A percentile compares a stretch with the other conserved stretches of the same genome.
Conservation (phyloP, 2,113 vertebrate genomes). For the Odobenus rosmarus region DNA sequence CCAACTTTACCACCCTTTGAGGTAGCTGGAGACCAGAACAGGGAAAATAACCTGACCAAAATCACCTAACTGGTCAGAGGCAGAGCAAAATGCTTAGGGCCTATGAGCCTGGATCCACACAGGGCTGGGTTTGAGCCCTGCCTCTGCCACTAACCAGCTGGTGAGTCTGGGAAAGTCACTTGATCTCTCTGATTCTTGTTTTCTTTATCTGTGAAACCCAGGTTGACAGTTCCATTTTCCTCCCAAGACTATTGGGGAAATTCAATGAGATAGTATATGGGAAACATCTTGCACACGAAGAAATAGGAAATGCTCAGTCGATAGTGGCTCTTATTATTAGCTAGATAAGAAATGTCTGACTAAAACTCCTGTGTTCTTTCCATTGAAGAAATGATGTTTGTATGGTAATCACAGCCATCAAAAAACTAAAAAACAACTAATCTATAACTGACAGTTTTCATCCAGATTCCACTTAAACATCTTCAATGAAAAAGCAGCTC, state of each 20-base stretch:
- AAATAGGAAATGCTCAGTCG: not conserved
- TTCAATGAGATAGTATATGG: not conserved
- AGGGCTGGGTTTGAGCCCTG: not conserved
- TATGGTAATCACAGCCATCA: slow-evolving; percentile 2
- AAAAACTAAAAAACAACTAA: slow-evolving; percentile 33
- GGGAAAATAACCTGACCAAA: not conserved
- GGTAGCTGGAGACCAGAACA: not conserved
- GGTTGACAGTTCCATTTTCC: not conserved
- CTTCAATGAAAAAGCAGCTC: not conserved
- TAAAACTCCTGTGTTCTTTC: slow-evolving; percentile 4
- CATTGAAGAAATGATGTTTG: not conserved
- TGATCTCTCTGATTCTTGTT: slow-evolving; percentile 14
- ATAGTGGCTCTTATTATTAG: not conserved
- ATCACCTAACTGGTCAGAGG: not conserved
- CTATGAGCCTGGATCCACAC: not conserved
- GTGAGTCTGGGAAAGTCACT: not conserved
- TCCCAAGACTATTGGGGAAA: not conserved
- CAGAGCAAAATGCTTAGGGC: not conserved
- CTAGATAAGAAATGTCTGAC: not conserved
- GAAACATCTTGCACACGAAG: not conserved
- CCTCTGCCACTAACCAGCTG: not conserved
- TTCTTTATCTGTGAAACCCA: slow-evolving; percentile 37
- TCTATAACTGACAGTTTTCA: not conserved
- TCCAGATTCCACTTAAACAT: not conserved
- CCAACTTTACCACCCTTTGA: not conserved